Base-by-base conservation (phyloP, 2,113 vertebrate genomes). In the Heliornis fulica region DNA sequence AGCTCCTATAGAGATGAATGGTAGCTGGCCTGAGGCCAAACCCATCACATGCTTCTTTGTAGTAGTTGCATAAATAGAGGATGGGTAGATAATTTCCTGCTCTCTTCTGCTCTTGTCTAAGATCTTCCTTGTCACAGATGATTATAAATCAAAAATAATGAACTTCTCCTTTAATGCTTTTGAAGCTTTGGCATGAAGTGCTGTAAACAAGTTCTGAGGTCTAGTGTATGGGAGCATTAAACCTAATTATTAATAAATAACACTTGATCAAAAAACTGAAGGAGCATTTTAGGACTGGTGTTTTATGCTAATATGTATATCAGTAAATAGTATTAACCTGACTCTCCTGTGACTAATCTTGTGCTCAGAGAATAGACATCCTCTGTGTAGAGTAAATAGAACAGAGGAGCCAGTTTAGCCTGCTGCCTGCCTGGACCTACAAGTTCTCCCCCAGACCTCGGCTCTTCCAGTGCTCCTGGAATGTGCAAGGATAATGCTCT, bases 91-190 rank as follows among this genome's bases (percentile, higher is more conserved):
- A 13, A 61, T 76, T 94, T 97, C 75, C 90, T 2, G 1, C 70
- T 85, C 57, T 96, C 48, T 93, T 88, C 59, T 94, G 46, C 46
- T 83, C 85, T 92, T 92, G 85, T 90, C 21, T 80, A 77, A 90
- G 85, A 83, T 93, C 63, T 93, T 61, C 83, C 88, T 95, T 95
- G 94, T 93, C 79, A 84, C 45, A 61, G 79, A 94, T 90, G 91
- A 95, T 90, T 94, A 93, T 80, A 95, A 95, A 93, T 95, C 66
- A 88, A 94, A 93, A 94, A 83, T 88, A 90, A 93, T 90, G 54
- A 83, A 94, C 83, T 88, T 88, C 26, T 63, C 59, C 38, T 83
- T 80, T 90, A 94, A 88, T 61, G 34, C 50, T 88, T 80, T 83
- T 71, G 66, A 86, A 88, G 41, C 74, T 80, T 93, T 91, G 74